phyloP scores from a whole-genome alignment of 1,140 invertebrate genomes.

The Leguminivora glycinivorella region DNA sequence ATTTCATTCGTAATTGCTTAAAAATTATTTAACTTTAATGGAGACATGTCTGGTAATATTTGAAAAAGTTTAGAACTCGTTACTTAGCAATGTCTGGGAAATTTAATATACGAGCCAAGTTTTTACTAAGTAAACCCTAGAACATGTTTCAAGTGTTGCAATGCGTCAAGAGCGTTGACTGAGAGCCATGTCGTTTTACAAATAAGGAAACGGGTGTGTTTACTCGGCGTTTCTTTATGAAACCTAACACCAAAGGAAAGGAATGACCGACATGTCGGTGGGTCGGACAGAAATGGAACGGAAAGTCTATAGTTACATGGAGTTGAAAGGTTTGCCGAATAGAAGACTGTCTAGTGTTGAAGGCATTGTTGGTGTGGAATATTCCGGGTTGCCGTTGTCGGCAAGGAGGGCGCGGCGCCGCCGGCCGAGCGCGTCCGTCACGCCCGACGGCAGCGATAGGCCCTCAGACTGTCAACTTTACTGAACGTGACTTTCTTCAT shows the following conservation, averaged over 20 bases:
- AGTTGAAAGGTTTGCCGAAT: constrained; percentile 5
- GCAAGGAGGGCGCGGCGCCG: constrained; percentile 35
- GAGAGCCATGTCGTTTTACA: constrained; percentile 37
- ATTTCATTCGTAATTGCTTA: no score
- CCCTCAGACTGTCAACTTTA: constrained; percentile 42
- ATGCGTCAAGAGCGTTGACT: constrained; percentile 17
- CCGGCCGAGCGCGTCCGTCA: constrained; percentile 63
- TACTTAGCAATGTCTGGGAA: background rate
- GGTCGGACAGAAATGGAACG: background rate
- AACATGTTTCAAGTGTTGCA: background rate
- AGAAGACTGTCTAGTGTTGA: constrained; percentile 23
- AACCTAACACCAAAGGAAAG: constrained; percentile 35
- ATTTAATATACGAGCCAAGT: constrained; percentile 4
- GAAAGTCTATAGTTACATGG: constrained; percentile 6
- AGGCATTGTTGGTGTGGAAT: background rate
- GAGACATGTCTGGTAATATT: background rate
- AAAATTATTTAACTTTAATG: no score
- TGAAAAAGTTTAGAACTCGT: background rate
- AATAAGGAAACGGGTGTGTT: constrained; percentile 40
- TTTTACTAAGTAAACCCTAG: constrained; percentile 2
- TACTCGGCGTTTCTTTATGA: constrained; percentile 34
- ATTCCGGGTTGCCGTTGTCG: constrained; percentile 4
- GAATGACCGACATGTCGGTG: constrained; percentile 37
- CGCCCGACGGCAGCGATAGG: constrained; percentile 44
- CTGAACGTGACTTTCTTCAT: constrained; percentile 28